Conservation (phyloP, 2,797 vertebrate genomes). For the Phylloscopus collybita region DNA sequence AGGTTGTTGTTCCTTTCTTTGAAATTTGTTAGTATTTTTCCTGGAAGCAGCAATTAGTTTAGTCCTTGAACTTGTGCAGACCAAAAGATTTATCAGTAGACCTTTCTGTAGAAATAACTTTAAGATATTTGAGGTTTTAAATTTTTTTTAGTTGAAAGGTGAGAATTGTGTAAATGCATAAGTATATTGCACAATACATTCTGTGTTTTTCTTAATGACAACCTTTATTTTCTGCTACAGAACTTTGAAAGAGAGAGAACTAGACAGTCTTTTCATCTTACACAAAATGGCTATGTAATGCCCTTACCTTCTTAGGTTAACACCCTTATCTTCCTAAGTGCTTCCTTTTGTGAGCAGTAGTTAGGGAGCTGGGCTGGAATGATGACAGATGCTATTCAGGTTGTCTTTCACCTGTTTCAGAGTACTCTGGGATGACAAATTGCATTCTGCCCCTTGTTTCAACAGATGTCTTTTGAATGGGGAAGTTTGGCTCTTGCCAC, state of each 20-base stretch:
- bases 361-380: not conserved
- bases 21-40: not conserved
- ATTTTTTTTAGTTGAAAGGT: not conserved
- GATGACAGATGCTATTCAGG: not conserved
- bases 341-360: not conserved
- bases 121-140: not conserved
- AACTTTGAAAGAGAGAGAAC: not conserved
- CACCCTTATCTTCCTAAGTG: not conserved
- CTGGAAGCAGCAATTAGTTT: not conserved
- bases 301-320: not conserved
- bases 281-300: not conserved
- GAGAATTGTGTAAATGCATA: not conserved
- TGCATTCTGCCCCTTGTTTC: not conserved
- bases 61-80: not conserved
- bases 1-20: not conserved
- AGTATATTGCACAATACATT: not conserved
- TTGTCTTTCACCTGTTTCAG: constrained; percentile 5
- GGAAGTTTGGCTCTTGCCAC: not conserved
- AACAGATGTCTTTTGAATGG: not conserved
- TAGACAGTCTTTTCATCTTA: not conserved
- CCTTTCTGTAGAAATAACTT: not conserved
- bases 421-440: not conserved
- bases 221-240: not conserved
- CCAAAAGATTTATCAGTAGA: not conserved
- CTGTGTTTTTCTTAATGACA: not conserved